Evolutionary conservation across 2,113 vertebrate genomes (phyloP).

Genomic region (Aldabrachelys gigantea): DNA sequence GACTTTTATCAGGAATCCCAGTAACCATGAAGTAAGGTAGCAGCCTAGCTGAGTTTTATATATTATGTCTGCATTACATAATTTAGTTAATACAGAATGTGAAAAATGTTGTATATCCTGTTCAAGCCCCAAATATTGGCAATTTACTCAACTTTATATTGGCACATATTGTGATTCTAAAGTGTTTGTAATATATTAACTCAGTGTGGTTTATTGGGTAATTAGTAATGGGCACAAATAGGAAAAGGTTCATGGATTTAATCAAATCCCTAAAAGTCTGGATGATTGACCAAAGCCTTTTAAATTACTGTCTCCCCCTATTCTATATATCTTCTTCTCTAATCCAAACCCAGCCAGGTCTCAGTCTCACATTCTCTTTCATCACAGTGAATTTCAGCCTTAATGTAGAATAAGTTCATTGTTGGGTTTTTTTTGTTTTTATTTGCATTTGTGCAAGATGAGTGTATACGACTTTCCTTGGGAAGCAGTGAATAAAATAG

Average conservation of each 20-base stretch:
- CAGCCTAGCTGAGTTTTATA: neutral
- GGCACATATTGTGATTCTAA: neutral
- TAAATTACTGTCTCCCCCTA: neutral
- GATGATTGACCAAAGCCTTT: neutral
- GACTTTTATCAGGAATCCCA: neutral
- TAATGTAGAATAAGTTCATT: neutral
- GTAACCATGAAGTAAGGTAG: neutral
- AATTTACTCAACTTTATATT: neutral
- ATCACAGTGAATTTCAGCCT: neutral
- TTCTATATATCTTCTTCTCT: neutral
- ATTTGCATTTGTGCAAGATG: neutral
- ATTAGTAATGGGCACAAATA: neutral
- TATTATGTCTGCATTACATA: neutral
- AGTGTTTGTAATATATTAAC: neutral
- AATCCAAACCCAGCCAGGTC: neutral
- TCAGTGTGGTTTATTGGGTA: neutral
- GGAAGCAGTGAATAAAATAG: neutral
- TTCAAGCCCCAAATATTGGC: neutral
- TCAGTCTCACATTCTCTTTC: neutral
- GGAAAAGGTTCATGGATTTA: neutral
- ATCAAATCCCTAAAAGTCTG: neutral
- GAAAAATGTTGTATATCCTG: conserved; percentile 5
- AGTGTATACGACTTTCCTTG: neutral
- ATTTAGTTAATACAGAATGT: neutral
- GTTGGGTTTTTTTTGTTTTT: neutral